phyloP scores from a whole-genome alignment of 2,888 invertebrate species.

The Listrodromus nycthemerus region DNA sequence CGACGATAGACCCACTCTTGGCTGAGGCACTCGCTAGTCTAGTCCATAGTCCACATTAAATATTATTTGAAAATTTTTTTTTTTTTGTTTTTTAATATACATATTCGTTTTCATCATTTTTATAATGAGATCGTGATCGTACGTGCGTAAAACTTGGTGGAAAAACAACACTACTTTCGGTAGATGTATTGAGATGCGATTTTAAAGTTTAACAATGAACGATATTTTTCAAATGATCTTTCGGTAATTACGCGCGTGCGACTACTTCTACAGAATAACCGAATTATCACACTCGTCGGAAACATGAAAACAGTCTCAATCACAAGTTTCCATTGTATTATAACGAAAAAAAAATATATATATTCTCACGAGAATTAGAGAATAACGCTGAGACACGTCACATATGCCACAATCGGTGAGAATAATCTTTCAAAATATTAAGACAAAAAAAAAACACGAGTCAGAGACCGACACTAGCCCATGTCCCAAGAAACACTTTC shows the following conservation, averaged over 20 bases:
- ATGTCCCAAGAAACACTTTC: slow-evolving; percentile 85
- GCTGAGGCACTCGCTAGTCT: slow-evolving; percentile 71
- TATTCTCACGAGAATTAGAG: slow-evolving; percentile 12
- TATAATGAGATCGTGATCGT: slow-evolving; percentile 44
- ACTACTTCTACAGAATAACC: slow-evolving; percentile 38
- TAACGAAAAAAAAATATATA: slow-evolving; percentile 27
- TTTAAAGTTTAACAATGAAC: not conserved
- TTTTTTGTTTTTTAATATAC: slow-evolving; percentile 35
- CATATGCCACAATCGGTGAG: slow-evolving; percentile 31
- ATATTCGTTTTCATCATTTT: slow-evolving; percentile 23
- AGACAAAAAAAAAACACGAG: slow-evolving; percentile 39
- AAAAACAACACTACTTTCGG: not conserved
- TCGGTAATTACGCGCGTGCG: slow-evolving; percentile 29
- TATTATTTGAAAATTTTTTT: slow-evolving; percentile 62
- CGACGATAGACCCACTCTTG: slow-evolving; percentile 67
- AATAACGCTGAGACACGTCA: slow-evolving; percentile 50
- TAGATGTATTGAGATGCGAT: not conserved
- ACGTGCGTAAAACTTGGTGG: slow-evolving; percentile 8
- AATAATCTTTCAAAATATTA: slow-evolving; percentile 25
- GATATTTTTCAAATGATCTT: not conserved
- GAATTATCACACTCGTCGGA: slow-evolving; percentile 55
- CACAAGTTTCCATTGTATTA: slow-evolving; percentile 37
- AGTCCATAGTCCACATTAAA: slow-evolving; percentile 69
- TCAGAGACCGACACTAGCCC: slow-evolving; percentile 83
- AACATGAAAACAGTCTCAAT: slow-evolving; percentile 56